phyloP scores from a whole-genome alignment of 2,888 invertebrate genomes.

The Slavum lentiscoides region DNA sequence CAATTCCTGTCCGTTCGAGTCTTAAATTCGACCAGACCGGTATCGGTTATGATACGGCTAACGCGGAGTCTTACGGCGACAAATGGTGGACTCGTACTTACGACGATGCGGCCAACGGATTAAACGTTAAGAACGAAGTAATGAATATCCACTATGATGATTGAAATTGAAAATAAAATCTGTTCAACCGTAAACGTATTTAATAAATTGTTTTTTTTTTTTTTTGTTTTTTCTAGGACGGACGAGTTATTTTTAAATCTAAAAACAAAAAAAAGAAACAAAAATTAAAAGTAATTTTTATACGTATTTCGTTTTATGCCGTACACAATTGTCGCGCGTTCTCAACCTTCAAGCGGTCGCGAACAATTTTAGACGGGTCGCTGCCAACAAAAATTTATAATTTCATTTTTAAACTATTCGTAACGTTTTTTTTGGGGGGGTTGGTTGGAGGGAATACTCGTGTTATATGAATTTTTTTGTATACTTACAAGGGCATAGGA shows the following conservation, averaged over 20 bases:
- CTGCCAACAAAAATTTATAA: no score
- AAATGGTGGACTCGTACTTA: conserved; percentile 77
- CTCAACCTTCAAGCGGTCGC: no score
- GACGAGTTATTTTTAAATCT: conserved; percentile 26
- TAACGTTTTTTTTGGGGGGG: no score
- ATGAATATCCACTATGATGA: neutral
- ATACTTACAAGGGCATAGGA: no score
- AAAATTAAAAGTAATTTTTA: conserved; percentile 35
- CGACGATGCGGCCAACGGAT: conserved; percentile 47
- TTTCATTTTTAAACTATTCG: no score
- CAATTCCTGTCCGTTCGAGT: conserved; percentile 75
- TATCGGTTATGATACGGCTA: conserved; percentile 74
- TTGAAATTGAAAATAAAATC: neutral
- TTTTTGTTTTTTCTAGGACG: conserved; percentile 20
- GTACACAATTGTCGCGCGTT: no score
- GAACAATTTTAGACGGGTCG: no score
- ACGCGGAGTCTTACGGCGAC: conserved; percentile 69
- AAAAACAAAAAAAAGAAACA: conserved; percentile 35
- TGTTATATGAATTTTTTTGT: no score
- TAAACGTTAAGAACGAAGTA: conserved; percentile 50
- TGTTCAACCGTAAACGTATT: neutral
- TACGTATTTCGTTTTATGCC: neutral
- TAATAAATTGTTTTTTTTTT: neutral
- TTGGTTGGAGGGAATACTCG: no score
- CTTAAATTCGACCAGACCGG: conserved; percentile 79